Evolutionary conservation across 2,113 vertebrate genomes (phyloP).

Genomic region (Hipposideros armiger): DNA sequence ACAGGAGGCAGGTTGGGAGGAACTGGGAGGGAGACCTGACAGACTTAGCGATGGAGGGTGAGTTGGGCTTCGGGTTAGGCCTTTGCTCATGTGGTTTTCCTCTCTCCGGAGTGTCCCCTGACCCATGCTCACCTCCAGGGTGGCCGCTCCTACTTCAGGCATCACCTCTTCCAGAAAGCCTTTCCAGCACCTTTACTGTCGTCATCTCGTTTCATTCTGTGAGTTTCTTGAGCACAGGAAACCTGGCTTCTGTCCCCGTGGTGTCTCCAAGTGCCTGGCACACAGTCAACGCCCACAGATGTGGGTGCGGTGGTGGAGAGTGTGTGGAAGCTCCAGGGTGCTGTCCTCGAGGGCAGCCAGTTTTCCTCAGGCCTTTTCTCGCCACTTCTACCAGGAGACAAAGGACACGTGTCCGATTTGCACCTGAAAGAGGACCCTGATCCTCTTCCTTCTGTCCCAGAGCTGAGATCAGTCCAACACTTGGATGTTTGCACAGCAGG

Average conservation of each 20-base stretch:
- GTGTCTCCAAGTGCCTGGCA: neutral
- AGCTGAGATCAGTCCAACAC: neutral
- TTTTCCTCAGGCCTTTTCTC: neutral
- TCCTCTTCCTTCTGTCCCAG: neutral
- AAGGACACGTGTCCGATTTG: neutral
- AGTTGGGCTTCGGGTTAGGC: neutral
- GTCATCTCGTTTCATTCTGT: neutral
- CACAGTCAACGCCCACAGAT: neutral
- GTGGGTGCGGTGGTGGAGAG: neutral
- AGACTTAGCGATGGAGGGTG: neutral
- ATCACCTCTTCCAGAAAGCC: neutral
- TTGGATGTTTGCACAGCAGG: neutral
- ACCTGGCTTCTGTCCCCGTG: neutral
- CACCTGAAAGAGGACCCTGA: neutral
- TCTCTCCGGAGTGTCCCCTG: neutral
- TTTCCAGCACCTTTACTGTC: neutral
- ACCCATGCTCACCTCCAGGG: rapidly evolving
- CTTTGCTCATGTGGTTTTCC: neutral
- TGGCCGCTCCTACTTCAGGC: too few relatives aligned
- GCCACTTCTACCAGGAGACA: neutral
- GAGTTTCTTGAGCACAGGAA: neutral
- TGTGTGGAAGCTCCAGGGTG: neutral
- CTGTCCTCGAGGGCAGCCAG: neutral
- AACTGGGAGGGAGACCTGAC: neutral
- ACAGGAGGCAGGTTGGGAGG: rapidly evolving